These are phyloP conservation scores for Phragmatobia fuliginosa DNA, from an alignment of 2,888 invertebrate species.

Conservation along the genomic window DNA sequence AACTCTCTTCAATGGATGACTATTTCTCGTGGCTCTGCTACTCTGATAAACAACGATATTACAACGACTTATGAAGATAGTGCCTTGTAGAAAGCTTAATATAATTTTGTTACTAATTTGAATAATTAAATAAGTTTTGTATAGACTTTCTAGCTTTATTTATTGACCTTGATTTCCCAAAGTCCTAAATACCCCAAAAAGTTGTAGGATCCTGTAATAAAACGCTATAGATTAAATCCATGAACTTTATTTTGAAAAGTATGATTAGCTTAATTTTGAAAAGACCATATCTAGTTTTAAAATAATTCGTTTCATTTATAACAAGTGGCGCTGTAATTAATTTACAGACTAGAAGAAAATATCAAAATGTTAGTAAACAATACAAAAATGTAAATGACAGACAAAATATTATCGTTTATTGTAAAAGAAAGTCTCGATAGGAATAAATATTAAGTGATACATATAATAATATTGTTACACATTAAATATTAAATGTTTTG, in stretches of 20 bases:
- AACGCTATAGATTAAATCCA: neutral
- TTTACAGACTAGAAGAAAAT: neutral
- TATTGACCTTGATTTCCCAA: no score
- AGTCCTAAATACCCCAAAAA: no score
- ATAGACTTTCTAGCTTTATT: neutral
- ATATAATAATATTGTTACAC: neutral
- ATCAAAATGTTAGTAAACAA: neutral
- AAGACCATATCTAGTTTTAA: neutral
- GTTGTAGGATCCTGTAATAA: neutral
- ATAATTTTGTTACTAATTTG: conserved; percentile 47
- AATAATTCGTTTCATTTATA: neutral
- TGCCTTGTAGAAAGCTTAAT: conserved; percentile 57
- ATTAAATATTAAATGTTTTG: no score
- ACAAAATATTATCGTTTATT: neutral
- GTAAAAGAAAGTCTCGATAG: neutral
- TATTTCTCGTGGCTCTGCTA: conserved; percentile 7
- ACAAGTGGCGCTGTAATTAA: neutral
- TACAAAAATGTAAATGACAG: neutral
- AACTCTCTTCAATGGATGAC: neutral
- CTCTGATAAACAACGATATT: conserved; percentile 37
- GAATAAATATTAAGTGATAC: neutral
- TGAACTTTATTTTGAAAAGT: no score
- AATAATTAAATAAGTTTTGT: conserved; percentile 48
- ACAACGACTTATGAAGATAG: conserved; percentile 45
- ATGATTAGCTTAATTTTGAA: neutral